A percentile compares a stretch with the other conserved stretches of the same genome.
Evolutionary conservation across 2,113 vertebrate species (phyloP).

Genomic region (Taurulus bubalis): DNA sequence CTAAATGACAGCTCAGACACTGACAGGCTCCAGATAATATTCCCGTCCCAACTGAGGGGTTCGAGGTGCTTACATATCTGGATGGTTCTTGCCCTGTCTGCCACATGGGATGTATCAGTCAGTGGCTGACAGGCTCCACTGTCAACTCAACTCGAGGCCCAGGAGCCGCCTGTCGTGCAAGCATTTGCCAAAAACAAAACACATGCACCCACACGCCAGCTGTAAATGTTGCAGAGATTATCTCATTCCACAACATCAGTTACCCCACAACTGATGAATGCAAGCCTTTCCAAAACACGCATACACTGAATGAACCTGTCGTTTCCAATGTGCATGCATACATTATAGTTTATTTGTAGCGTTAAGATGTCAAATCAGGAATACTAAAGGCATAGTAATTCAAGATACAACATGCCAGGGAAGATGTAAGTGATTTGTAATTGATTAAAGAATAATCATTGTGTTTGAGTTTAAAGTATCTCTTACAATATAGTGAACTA

Average conservation of each 20-base stretch:
- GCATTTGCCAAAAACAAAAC: conserved; percentile 24
- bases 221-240: conserved; percentile 31
- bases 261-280: background rate
- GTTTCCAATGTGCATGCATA: background rate
- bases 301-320: background rate
- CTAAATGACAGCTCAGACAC: conserved; percentile 58
- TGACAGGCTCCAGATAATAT: conserved; percentile 69
- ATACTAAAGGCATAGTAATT: background rate
- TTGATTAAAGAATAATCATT: background rate
- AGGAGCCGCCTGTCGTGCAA: conserved; percentile 51
- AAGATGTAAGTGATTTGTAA: background rate
- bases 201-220: conserved; percentile 30
- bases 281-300: background rate
- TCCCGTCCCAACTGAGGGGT: conserved; percentile 59
- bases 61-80: conserved; percentile 55
- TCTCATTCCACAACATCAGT: background rate
- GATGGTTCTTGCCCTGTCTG: conserved; percentile 56
- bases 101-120: conserved; percentile 69
- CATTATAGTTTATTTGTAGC: background rate
- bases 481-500: conserved; percentile 30
- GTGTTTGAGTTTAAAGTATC: conserved; percentile 2
- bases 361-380: background rate
- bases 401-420: background rate
- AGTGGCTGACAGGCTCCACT: conserved; percentile 62
- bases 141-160: conserved; percentile 68